A percentile compares a stretch with the other conserved stretches of the same genome.
phyloP scores from a whole-genome alignment of 2,888 invertebrate genomes.

The Erynnis tages region DNA sequence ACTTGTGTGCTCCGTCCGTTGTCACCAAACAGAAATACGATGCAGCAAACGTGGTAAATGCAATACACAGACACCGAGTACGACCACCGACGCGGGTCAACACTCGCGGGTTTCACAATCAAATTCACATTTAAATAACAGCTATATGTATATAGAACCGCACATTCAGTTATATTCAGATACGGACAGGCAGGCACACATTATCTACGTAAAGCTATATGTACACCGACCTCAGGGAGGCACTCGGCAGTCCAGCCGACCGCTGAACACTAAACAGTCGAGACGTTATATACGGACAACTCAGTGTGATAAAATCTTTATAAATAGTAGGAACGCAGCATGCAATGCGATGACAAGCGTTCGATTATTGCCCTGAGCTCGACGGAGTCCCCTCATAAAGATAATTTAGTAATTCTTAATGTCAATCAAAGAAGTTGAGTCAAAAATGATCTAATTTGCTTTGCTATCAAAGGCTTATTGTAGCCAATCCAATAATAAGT shows the following conservation, averaged over 20 bases:
- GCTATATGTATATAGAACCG: conserved; percentile 6
- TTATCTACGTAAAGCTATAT: conserved; percentile 69
- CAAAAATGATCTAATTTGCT: too few relatives aligned
- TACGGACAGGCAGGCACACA: conserved; percentile 57
- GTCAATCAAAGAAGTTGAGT: too few relatives aligned
- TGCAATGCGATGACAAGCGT: background rate
- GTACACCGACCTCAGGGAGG: conserved; percentile 66
- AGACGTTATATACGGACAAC: conserved; percentile 5
- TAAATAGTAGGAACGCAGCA: background rate
- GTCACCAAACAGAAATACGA: conserved; percentile 4
- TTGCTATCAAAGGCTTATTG: too few relatives aligned
- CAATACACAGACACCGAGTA: conserved; percentile 2
- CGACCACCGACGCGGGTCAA: background rate
- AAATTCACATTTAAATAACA: background rate
- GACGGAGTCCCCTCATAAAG: too few relatives aligned
- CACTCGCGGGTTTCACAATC: conserved; percentile 1
- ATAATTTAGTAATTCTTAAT: too few relatives aligned
- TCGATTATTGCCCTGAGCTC: too few relatives aligned
- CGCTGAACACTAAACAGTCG: conserved; percentile 5
- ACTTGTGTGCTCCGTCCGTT: conserved; percentile 40
- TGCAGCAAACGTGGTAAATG: conserved; percentile 19
- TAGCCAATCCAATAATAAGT: too few relatives aligned
- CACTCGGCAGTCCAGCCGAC: conserved; percentile 49
- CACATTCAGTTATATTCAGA: conserved; percentile 26
- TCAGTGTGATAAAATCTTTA: background rate